These are phyloP conservation scores for Gymnocheta viridis DNA, from an alignment of 2,888 invertebrate species.

Conservation along the genomic window DNA sequence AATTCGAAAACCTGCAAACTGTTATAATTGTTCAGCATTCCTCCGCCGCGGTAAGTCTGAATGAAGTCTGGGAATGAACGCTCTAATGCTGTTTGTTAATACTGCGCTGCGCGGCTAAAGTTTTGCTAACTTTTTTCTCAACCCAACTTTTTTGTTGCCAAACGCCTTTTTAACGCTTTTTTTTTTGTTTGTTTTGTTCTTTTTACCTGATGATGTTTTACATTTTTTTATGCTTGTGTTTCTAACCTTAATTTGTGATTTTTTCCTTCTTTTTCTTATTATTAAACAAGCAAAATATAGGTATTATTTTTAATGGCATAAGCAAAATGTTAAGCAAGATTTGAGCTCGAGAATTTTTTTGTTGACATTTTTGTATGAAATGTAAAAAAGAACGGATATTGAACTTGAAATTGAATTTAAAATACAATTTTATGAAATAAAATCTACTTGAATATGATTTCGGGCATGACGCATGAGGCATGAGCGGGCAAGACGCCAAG, in stretches of 20 bases:
- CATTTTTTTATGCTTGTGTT: neutral
- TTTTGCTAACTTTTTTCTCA: conserved; percentile 17
- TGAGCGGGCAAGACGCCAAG: no score
- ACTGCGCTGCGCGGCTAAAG: conserved; percentile 52
- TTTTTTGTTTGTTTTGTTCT: conserved; percentile 19
- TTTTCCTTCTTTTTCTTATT: neutral
- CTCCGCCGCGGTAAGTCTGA: conserved; percentile 88
- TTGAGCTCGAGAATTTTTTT: neutral
- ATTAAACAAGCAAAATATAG: neutral
- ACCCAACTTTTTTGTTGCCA: conserved; percentile 32
- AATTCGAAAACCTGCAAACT: conserved; percentile 74
- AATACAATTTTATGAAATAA: no score
- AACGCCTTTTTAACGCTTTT: conserved; percentile 55
- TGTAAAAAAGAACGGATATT: neutral
- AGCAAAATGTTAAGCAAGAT: neutral
- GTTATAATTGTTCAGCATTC: conserved; percentile 84
- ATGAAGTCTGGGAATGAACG: conserved; percentile 84
- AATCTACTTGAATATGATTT: no score
- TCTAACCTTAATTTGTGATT: neutral
- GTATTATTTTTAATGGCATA: conserved; percentile 4
- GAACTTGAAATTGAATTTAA: no score
- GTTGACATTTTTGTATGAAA: no score
- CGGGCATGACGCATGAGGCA: no score
- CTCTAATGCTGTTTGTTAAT: conserved; percentile 65
- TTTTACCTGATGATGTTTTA: neutral